A percentile compares a stretch with the other conserved stretches of the same genome.
Evolutionary conservation across 2,113 vertebrate genomes (phyloP).

Genomic region (Pseudolaguvia tuberculata): DNA sequence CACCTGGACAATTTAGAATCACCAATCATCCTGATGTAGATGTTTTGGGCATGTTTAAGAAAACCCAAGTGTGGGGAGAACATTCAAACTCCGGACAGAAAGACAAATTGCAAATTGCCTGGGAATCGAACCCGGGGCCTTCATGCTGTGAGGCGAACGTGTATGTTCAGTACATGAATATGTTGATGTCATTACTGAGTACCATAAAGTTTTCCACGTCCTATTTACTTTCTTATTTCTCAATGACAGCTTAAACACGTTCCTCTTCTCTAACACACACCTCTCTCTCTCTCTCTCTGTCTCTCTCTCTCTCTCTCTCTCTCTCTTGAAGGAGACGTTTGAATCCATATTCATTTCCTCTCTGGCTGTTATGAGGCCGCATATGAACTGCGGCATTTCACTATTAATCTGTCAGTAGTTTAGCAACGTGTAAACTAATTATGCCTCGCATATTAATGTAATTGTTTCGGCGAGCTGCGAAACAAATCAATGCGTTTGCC

Average conservation of each 20-base stretch:
- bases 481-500: slow-evolving; percentile 94
- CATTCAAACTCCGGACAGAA: too few relatives aligned
- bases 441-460: slow-evolving; percentile 97
- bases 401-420: slow-evolving; percentile 99
- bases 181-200: slow-evolving; percentile 66
- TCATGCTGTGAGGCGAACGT: too few relatives aligned
- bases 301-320: not conserved
- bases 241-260: slow-evolving; percentile 4
- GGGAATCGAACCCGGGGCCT: too few relatives aligned
- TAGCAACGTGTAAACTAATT: slow-evolving; percentile 99
- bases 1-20: too few relatives aligned
- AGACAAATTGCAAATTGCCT: too few relatives aligned
- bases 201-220: slow-evolving; percentile 56
- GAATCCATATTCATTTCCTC: slow-evolving; percentile 99
- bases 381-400: slow-evolving; percentile 98
- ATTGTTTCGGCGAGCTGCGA: slow-evolving; percentile 91
- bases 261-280: not conserved
- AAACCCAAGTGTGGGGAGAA: too few relatives aligned
- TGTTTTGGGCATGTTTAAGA: too few relatives aligned
- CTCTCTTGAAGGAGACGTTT: slow-evolving; percentile 78
- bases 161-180: slow-evolving; percentile 68
- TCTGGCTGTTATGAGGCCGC: slow-evolving; percentile 92
- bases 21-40: too few relatives aligned
- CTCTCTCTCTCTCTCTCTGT: not conserved
- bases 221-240: not conserved